phyloP scores from a whole-genome alignment of 2,888 invertebrate genomes.

The Ectemnius lituratus region DNA sequence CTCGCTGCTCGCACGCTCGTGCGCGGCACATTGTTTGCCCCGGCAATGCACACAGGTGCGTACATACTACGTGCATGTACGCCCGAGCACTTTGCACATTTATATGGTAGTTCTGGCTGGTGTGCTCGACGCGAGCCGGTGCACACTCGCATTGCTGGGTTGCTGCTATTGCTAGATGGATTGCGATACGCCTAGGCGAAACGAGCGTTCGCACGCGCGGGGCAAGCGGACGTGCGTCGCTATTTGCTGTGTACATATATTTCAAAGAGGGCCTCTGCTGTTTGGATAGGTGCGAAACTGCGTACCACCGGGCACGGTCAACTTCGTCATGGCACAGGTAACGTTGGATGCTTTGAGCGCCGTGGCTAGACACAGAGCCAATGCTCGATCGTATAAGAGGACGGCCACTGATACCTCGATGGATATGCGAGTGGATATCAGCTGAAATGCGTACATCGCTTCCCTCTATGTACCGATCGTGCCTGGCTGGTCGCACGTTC shows the following conservation, averaged over 20 bases:
- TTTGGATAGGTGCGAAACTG: constrained; percentile 45
- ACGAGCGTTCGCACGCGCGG: background rate
- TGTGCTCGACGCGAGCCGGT: background rate
- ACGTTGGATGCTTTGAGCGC: constrained; percentile 29
- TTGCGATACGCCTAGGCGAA: background rate
- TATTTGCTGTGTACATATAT: constrained; percentile 24
- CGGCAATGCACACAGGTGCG: constrained; percentile 20
- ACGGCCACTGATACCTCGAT: constrained; percentile 24
- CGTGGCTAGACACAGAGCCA: constrained; percentile 12
- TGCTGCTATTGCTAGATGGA: background rate
- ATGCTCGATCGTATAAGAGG: constrained; percentile 5
- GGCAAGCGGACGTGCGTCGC: background rate
- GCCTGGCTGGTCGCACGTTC: constrained; percentile 56
- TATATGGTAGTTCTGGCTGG: constrained; percentile 8
- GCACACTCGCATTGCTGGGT: background rate
- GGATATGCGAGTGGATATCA: constrained; percentile 15
- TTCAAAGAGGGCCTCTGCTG: constrained; percentile 25
- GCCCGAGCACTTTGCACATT: constrained; percentile 36
- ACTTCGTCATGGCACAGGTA: constrained; percentile 26
- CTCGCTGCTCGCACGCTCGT: background rate
- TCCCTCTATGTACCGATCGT: constrained; percentile 37
- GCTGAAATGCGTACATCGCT: constrained; percentile 21
- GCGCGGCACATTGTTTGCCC: constrained; percentile 39
- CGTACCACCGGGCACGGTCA: constrained; percentile 13
- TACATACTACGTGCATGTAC: constrained; percentile 34